phyloP scores from a whole-genome alignment of 2,888 invertebrate species.

The Eugnorisma glareosa region DNA sequence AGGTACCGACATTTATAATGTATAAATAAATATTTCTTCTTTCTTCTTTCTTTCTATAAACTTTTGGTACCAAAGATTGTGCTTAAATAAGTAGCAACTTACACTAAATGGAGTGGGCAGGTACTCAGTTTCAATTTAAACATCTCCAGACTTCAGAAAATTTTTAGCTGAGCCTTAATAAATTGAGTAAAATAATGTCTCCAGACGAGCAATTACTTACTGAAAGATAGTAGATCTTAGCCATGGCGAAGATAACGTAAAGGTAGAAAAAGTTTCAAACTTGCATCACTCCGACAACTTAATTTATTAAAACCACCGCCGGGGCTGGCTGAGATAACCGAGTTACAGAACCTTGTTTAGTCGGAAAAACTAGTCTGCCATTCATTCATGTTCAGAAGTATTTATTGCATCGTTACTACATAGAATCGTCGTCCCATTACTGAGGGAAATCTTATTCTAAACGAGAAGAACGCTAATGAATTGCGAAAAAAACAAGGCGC shows the following conservation, averaged over 20 bases:
- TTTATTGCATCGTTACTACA: slow-evolving; percentile 62
- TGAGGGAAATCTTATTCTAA: slow-evolving; percentile 61
- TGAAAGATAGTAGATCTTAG: slow-evolving; percentile 47
- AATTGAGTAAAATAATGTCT: slow-evolving; percentile 41
- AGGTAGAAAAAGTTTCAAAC: slow-evolving; percentile 58
- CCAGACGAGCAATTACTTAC: slow-evolving; percentile 51
- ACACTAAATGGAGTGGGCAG: slow-evolving; percentile 11
- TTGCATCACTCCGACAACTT: slow-evolving; percentile 59
- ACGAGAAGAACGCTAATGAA: slow-evolving; percentile 61
- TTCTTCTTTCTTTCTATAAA: no score
- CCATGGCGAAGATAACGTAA: slow-evolving; percentile 47
- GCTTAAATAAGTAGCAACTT: slow-evolving; percentile 6
- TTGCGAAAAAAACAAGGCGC: slow-evolving; percentile 68
- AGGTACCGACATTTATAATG: not conserved
- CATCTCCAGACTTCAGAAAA: slow-evolving; percentile 15
- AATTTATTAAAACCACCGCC: slow-evolving; percentile 59
- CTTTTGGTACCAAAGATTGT: slow-evolving; percentile 15
- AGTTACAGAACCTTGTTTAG: slow-evolving; percentile 52
- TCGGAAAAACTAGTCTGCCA: slow-evolving; percentile 50
- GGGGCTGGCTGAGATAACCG: slow-evolving; percentile 50
- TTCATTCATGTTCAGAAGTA: slow-evolving; percentile 49
- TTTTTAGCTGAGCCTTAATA: slow-evolving; percentile 16
- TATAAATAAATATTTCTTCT: no score
- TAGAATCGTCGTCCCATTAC: slow-evolving; percentile 58
- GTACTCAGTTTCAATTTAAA: slow-evolving; percentile 31